Percentiles rank a stretch among this genome's conserved stretches.
Conservation (phyloP, 2,113 vertebrate species). For the Natator depressus region DNA sequence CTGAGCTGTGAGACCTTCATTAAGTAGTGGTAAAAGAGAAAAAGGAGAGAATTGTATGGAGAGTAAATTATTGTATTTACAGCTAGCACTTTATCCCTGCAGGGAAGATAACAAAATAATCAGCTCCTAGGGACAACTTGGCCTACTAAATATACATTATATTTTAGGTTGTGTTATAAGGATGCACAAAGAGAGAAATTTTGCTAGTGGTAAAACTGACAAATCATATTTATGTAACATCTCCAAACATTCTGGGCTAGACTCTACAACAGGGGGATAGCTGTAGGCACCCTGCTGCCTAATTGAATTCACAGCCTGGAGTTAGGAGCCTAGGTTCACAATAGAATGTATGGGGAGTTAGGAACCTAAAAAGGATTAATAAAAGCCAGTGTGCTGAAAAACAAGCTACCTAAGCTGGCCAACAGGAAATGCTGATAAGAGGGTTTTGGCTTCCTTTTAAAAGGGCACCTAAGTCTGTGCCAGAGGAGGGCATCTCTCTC, state of each 20-base stretch:
- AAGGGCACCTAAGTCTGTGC: background rate
- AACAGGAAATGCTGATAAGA: background rate
- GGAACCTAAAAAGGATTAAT: background rate
- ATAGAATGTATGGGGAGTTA: background rate
- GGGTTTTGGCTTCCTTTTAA: background rate
- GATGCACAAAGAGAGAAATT: background rate
- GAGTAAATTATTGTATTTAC: conserved; percentile 53
- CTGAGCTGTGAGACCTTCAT: conserved; percentile 39
- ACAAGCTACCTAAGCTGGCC: background rate
- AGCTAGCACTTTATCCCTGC: conserved; percentile 3
- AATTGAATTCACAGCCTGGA: background rate
- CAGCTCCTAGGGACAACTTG: conserved; percentile 28
- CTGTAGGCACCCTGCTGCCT: background rate
- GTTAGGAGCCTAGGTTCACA: too few relatives aligned
- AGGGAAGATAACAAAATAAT: conserved; percentile 48
- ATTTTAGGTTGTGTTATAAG: background rate
- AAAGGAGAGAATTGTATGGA: conserved; percentile 12
- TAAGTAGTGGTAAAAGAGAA: conserved; percentile 16
- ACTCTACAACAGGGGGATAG: background rate
- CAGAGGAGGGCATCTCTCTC: background rate
- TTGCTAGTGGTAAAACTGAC: background rate
- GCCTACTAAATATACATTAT: background rate
- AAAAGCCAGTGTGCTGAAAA: background rate
- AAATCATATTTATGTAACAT: background rate
- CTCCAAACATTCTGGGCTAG: background rate